These are phyloP conservation scores for Papilio polytes DNA, from an alignment of 1,140 invertebrate species.

Conservation along the genomic window DNA sequence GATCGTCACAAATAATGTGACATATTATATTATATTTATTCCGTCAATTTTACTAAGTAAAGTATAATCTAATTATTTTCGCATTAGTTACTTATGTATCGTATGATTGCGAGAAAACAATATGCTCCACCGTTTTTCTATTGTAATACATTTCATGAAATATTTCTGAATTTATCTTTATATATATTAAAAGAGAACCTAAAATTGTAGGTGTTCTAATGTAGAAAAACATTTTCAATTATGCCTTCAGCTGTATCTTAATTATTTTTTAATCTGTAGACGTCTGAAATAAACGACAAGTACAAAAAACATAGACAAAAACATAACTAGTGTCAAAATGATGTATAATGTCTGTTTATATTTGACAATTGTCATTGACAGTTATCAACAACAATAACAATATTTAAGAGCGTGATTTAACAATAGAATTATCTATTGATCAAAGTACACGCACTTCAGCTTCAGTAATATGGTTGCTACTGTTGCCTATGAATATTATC, in stretches of 20 bases:
- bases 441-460: neutral
- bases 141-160: neutral
- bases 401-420: neutral
- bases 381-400: neutral
- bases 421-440: neutral
- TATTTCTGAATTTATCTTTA: neutral
- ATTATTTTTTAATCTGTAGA: no score
- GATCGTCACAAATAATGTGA: constrained; percentile 1
- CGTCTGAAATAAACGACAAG: no score
- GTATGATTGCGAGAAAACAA: neutral
- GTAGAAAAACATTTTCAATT: no score
- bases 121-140: neutral
- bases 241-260: no score
- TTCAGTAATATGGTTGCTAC: neutral
- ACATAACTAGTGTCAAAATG: no score
- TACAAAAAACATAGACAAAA: no score
- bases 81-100: neutral
- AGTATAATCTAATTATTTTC: constrained; percentile 11
- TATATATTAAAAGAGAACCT: no score
- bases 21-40: neutral
- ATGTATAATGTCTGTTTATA: no score
- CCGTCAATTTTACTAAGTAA: neutral
- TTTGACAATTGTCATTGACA: neutral
- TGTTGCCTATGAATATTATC: neutral
- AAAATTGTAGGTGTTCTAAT: no score